These are phyloP conservation scores for Sinodicranocentrus sp. DNA, from an alignment of 2,888 invertebrate species.

Conservation along the genomic window DNA sequence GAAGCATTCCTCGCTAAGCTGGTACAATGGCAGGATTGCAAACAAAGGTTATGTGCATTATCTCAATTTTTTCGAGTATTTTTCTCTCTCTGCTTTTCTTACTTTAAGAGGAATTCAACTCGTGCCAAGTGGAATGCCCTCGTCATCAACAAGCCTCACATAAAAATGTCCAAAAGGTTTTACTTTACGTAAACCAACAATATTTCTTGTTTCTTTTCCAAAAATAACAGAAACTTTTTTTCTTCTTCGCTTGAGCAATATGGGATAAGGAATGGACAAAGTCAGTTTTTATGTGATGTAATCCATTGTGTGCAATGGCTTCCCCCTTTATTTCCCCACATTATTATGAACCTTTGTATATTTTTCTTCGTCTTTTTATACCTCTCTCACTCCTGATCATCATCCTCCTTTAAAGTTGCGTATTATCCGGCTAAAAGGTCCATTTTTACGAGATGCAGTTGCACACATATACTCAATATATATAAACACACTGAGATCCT, in stretches of 20 bases:
- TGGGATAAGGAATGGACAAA: slow-evolving; percentile 25
- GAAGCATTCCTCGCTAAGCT: not conserved
- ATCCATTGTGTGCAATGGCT: slow-evolving; percentile 21
- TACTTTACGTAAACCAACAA: slow-evolving; percentile 26
- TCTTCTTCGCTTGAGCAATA: too few species aligned
- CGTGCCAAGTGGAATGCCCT: slow-evolving; percentile 44
- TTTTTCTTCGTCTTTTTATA: slow-evolving; percentile 25
- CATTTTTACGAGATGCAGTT: slow-evolving; percentile 6
- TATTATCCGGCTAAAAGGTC: slow-evolving; percentile 30
- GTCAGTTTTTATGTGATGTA: slow-evolving; percentile 14
- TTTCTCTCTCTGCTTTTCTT: not conserved
- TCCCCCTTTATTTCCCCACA: slow-evolving; percentile 26
- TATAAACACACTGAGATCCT: not conserved
- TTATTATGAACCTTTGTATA: slow-evolving; percentile 35
- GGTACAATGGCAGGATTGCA: not conserved
- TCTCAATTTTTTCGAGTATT: slow-evolving; percentile 26
- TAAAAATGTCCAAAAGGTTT: slow-evolving; percentile 42
- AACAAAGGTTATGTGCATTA: slow-evolving; percentile 20
- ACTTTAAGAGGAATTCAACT: too few species aligned
- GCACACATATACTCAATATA: not conserved
- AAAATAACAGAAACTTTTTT: slow-evolving; percentile 38
- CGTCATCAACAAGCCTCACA: slow-evolving; percentile 29
- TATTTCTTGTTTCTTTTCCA: slow-evolving; percentile 30
- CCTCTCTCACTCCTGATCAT: too few species aligned
- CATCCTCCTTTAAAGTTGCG: slow-evolving; percentile 6